These are phyloP conservation scores for Phocides pigmalion DNA, from an alignment of 1,140 invertebrate species.

Conservation along the genomic window DNA sequence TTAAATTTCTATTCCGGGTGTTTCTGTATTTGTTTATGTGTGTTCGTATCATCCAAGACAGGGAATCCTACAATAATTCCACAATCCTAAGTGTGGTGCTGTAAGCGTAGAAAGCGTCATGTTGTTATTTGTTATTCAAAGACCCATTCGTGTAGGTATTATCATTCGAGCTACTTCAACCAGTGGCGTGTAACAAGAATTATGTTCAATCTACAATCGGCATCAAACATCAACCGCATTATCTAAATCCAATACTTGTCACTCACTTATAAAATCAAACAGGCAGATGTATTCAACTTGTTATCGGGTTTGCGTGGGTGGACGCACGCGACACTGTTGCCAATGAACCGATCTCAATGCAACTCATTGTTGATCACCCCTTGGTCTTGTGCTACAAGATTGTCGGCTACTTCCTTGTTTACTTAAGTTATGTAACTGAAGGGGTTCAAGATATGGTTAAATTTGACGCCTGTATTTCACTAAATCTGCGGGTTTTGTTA, in stretches of 20 bases:
- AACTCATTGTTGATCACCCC: slow-evolving; percentile 70
- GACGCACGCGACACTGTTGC: slow-evolving; percentile 64
- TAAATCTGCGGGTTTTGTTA: too few relatives aligned
- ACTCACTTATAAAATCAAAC: slow-evolving; percentile 63
- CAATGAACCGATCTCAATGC: slow-evolving; percentile 72
- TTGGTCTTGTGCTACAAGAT: slow-evolving; percentile 54
- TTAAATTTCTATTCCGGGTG: too few relatives aligned
- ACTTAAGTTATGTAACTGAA: slow-evolving; percentile 34
- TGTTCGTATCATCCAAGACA: too few relatives aligned
- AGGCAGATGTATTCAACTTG: slow-evolving; percentile 79
- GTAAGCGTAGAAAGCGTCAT: too few relatives aligned
- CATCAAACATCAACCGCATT: slow-evolving; percentile 11
- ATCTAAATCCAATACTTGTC: slow-evolving; percentile 50
- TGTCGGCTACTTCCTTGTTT: slow-evolving; percentile 68
- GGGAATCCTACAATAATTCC: too few relatives aligned
- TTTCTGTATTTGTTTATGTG: too few relatives aligned
- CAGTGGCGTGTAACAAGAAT: slow-evolving; percentile 13
- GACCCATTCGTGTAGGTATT: too few relatives aligned
- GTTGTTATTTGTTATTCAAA: too few relatives aligned
- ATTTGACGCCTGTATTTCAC: neutral
- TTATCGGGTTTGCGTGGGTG: slow-evolving; percentile 78
- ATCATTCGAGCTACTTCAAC: neutral
- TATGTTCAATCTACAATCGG: neutral
- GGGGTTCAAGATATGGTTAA: neutral
- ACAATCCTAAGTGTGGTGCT: too few relatives aligned